Base-by-base conservation (phyloP, 2,888 invertebrate species). In the Acronicta leporina region DNA sequence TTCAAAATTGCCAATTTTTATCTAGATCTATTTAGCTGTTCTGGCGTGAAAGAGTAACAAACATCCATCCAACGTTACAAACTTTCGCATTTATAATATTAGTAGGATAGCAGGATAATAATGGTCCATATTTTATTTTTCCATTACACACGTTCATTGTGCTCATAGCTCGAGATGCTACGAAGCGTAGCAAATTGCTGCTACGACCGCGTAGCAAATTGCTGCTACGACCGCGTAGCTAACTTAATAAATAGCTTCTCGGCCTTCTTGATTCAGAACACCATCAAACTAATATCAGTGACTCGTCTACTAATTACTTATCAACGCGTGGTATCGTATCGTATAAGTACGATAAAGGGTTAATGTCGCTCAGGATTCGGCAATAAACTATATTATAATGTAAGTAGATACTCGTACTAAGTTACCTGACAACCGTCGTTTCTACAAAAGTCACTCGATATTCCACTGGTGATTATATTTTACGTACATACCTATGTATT, bases 331-430 rank as follows among this genome's bases (percentile, higher is more conserved):
- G 10, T 30, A 33, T 11, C 33, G 11, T 5, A 33, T 2, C 11
- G 11, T 33, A 11, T 30, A 33, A 11, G 33, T 45, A 50, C 20
- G 15, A 30, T 52, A 20, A 56, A 52, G 45, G 44, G 48, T 52
- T 49, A 71, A 71, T 55, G 44, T 45, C 33, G 68, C 55, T 45
- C 68, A 68, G 68, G 68, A 45, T 60, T 46, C 44, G 40, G 52
- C 41, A 67, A 60, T 68, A 68, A 68, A 60, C 60, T 60, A 60
- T 56, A 72, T n/a, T 20, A 33, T 68, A 68, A 68, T 67, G 68
- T 48, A 67, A 42, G 55, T 68, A 73, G 68, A 6, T 2, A 27
- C 27, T 4, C 6, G 67, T 73, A 67, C 59, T 65, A 58, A 72
- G 48, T 55, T 60, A 52, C 55, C 51, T 43, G 30, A 40, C 60